Evolutionary conservation across 2,888 invertebrate species (phyloP), one percentile per base, ranked within the genome.

Genomic region (Scaptomyza caliginosa): DNA sequence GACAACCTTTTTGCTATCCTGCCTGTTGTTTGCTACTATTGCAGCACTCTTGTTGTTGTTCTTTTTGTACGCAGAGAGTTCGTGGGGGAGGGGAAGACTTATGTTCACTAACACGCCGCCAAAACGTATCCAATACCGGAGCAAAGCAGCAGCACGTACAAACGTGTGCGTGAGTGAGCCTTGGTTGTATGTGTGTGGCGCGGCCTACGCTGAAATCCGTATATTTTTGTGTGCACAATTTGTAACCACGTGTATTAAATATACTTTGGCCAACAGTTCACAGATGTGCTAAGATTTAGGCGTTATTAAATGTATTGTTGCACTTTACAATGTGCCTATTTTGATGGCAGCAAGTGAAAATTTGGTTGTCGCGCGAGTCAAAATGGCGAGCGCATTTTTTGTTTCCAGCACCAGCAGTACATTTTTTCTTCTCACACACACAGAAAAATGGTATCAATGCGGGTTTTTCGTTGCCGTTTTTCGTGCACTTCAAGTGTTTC

Each of bases 331-430:
- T 43, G 45, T 30, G 36, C 21, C 28, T 64, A 64, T 67, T 63
- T 62, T 68, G 56, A 65, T 70, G 57, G 38, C 11, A 50, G 69
- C 69, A 52, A 72, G 65, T 74, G 71, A 68, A 77, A 79, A 88
- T 75, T 77, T 78, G 74, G 67, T 45, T 79, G 74, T 82, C 52
- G 73, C 63, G 67, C 67, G 63, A 89, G 81, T 89, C 88, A 89
- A 89, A 90, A 90, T 89, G 89, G 89, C 90, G 90, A 86, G 88
- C 86, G 82, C 81, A 86, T 84, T 87, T 89, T 86, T 77, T 80
- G 80, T 77, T 88, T 87, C 86, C 87, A 88, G 86, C 78, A 75
- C 74, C 67, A 79, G 76, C 87, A 88, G 86, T 77, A 75, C 67
- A 79, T 83, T 86, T 67, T 86, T 80, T 72, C 79, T 85, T 75